A percentile compares a stretch with the other conserved stretches of the same genome.
These are phyloP conservation scores for Naja naja DNA, from an alignment of 2,113 vertebrate genomes.

Conservation along the genomic window DNA sequence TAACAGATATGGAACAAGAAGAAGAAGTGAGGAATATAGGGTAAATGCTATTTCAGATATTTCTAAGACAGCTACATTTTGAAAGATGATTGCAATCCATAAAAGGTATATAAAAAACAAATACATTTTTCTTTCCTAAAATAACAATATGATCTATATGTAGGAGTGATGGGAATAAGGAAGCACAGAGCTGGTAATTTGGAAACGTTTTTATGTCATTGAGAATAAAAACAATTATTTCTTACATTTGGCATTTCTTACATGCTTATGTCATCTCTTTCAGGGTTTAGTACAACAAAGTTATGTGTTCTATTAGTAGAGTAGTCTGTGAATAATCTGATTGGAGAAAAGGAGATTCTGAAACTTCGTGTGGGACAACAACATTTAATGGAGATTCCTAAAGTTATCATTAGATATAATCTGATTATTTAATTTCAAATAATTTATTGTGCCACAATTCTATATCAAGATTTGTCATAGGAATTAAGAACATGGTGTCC, in stretches of 20 bases:
- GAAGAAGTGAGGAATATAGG: neutral
- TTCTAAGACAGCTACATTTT: neutral
- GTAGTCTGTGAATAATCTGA: neutral
- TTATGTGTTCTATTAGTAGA: neutral
- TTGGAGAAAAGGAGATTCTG: neutral
- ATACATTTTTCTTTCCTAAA: neutral
- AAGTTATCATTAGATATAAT: neutral
- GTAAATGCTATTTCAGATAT: neutral
- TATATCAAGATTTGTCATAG: neutral
- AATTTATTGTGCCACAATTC: neutral
- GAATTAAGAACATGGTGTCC: neutral
- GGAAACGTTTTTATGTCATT: neutral
- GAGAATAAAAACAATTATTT: neutral
- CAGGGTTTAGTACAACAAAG: neutral
- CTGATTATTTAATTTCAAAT: neutral
- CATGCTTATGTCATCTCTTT: constrained; percentile 2
- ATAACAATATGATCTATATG: neutral
- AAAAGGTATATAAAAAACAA: neutral
- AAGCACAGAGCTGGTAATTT: neutral
- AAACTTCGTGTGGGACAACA: neutral
- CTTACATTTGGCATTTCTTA: neutral
- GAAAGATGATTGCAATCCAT: neutral
- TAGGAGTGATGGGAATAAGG: constrained; percentile 18
- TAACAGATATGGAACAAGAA: too few species aligned
- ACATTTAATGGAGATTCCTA: neutral